These are phyloP conservation scores for Smittia aterrima DNA, from an alignment of 2,888 invertebrate genomes.

Conservation along the genomic window DNA sequence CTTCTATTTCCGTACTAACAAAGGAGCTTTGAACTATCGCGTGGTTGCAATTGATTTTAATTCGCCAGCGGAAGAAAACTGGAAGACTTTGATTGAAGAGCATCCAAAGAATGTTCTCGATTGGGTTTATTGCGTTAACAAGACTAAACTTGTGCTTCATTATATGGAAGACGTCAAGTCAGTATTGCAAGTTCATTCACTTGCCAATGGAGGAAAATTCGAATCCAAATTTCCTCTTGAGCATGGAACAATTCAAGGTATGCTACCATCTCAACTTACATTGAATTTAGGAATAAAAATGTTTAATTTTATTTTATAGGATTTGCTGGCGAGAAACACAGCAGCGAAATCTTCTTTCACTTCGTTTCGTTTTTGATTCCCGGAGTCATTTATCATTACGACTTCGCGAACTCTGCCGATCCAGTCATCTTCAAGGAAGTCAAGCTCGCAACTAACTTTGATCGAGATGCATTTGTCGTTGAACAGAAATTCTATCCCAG, in stretches of 20 bases:
- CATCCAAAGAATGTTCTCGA: slow-evolving; percentile 84
- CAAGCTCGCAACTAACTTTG: slow-evolving; percentile 73
- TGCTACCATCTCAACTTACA: no score
- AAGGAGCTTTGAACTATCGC: slow-evolving; percentile 87
- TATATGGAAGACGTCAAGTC: slow-evolving; percentile 96
- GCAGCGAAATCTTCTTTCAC: slow-evolving; percentile 87
- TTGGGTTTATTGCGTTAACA: slow-evolving; percentile 80
- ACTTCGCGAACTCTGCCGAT: slow-evolving; percentile 65
- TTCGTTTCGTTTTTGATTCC: slow-evolving; percentile 94
- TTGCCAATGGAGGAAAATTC: slow-evolving; percentile 65
- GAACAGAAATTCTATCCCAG: slow-evolving; percentile 89
- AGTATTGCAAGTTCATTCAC: slow-evolving; percentile 75
- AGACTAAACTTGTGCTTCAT: slow-evolving; percentile 80
- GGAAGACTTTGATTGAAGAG: slow-evolving; percentile 81
- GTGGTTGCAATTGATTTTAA: slow-evolving; percentile 79
- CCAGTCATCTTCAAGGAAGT: slow-evolving; percentile 78
- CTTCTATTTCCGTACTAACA: slow-evolving; percentile 88
- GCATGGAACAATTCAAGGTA: slow-evolving; percentile 72
- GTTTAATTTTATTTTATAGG: no score
- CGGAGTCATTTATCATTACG: slow-evolving; percentile 79
- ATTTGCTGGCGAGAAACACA: slow-evolving; percentile 80
- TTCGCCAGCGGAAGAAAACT: slow-evolving; percentile 70
- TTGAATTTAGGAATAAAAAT: no score
- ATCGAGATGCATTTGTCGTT: slow-evolving; percentile 74
- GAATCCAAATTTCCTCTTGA: slow-evolving; percentile 75